Percentiles rank a stretch among this genome's conserved stretches.
phyloP scores from a whole-genome alignment of 35 echinoderm and acorn worm species.

The Holothuria glaberrima region DNA sequence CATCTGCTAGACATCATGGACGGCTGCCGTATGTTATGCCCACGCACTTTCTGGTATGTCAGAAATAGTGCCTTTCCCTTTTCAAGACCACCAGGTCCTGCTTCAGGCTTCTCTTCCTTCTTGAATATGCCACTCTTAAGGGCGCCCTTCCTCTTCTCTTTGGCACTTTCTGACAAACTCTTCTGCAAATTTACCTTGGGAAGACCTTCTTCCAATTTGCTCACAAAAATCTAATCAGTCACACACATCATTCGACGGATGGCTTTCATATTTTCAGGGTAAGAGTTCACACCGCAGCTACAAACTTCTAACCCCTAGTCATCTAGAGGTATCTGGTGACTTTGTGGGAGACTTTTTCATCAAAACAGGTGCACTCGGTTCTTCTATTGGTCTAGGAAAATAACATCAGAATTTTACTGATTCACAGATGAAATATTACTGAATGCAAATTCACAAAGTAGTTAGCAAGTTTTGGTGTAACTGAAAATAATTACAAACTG shows the following conservation, averaged over 20 bases:
- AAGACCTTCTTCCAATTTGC: too few species aligned
- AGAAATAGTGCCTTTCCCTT: too few species aligned
- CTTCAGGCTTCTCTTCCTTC: too few species aligned
- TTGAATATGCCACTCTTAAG: too few species aligned
- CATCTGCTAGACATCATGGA: too few species aligned
- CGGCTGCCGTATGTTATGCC: too few species aligned
- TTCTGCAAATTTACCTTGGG: too few species aligned
- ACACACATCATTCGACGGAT: neutral
- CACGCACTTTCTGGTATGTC: too few species aligned
- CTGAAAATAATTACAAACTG: neutral
- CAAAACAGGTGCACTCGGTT: constrained; percentile 12
- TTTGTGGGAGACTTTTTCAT: constrained; percentile 36
- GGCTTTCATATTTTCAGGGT: constrained; percentile 11
- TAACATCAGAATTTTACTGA: neutral
- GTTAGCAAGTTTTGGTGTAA: neutral
- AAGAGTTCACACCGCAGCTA: neutral
- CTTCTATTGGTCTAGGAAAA: neutral
- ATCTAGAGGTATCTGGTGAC: neutral
- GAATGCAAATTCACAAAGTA: neutral
- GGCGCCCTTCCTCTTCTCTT: too few species aligned
- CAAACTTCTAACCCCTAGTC: neutral
- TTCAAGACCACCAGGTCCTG: too few species aligned
- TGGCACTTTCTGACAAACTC: too few species aligned
- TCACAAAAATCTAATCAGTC: too few species aligned
- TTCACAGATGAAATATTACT: neutral